A percentile compares a stretch with the other conserved stretches of the same genome.
phyloP scores from a whole-genome alignment of 1,140 invertebrate genomes.

The Bombyx mandarina region DNA sequence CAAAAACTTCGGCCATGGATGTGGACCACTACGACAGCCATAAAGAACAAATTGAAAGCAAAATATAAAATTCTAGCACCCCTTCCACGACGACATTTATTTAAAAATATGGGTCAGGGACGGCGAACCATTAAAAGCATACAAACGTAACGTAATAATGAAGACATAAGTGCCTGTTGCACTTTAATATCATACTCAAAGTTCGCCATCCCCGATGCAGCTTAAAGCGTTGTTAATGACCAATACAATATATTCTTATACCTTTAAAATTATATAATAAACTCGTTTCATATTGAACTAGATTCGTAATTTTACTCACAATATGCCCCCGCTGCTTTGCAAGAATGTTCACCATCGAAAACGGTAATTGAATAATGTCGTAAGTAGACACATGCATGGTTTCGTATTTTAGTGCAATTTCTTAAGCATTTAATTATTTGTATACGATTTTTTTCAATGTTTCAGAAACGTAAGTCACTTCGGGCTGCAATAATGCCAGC shows the following conservation, averaged over 20 bases:
- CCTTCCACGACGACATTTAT: slow-evolving; percentile 10
- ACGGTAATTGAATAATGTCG: slow-evolving; percentile 30
- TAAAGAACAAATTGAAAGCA: slow-evolving; percentile 47
- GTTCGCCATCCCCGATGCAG: slow-evolving; percentile 21
- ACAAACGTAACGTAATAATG: too few species aligned
- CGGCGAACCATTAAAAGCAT: slow-evolving; percentile 11
- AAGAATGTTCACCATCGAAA: slow-evolving; percentile 29
- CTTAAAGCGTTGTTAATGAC: slow-evolving; percentile 43
- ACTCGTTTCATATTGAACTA: slow-evolving; percentile 39
- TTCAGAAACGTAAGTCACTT: slow-evolving; percentile 86
- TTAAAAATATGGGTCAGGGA: slow-evolving; percentile 17
- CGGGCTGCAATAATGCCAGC: slow-evolving; percentile 81
- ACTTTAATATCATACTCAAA: not conserved
- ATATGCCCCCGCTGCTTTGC: slow-evolving; percentile 30
- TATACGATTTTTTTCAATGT: slow-evolving; percentile 18
- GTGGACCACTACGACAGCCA: slow-evolving; percentile 32
- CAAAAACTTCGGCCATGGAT: slow-evolving; percentile 41
- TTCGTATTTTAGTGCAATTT: slow-evolving; percentile 1
- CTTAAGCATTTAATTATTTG: slow-evolving; percentile 3
- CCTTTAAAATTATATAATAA: slow-evolving; percentile 25
- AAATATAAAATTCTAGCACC: slow-evolving; percentile 40
- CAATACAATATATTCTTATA: slow-evolving; percentile 30
- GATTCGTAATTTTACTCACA: slow-evolving; percentile 34
- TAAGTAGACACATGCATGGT: slow-evolving; percentile 41
- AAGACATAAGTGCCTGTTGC: slow-evolving; percentile 3